phyloP scores from a whole-genome alignment of 2,797 vertebrate genomes.

The Helarctos malayanus region DNA sequence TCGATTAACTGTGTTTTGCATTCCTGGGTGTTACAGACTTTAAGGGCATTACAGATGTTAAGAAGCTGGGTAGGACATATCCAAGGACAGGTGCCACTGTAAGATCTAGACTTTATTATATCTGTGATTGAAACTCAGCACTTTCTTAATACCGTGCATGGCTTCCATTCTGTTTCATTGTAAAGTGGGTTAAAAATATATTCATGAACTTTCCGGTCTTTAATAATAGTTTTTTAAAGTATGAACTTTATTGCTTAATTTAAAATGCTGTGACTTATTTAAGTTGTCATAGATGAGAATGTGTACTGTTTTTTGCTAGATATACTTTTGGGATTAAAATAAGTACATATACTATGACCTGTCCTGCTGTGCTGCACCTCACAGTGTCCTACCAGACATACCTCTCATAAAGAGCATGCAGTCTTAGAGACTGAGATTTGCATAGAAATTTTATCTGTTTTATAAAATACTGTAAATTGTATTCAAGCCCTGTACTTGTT shows the following conservation, averaged over 20 bases:
- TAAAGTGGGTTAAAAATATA: conserved; percentile 38
- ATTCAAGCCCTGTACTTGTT: not conserved
- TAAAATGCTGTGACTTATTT: not conserved
- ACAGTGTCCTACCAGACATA: not conserved
- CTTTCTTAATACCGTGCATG: conserved; percentile 56
- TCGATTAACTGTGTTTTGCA: conserved; percentile 58
- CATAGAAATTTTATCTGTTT: not conserved
- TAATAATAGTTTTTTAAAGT: conserved; percentile 5
- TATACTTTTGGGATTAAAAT: not conserved
- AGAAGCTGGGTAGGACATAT: not conserved
- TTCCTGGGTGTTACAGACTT: not conserved
- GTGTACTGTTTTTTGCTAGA: not conserved
- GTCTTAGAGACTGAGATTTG: not conserved
- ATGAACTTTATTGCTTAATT: conserved; percentile 6
- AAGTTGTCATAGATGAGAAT: not conserved
- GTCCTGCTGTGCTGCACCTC: not conserved
- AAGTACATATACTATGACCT: not conserved
- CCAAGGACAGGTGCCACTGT: not conserved
- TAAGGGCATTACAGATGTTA: not conserved
- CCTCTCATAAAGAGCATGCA: not conserved
- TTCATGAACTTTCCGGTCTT: conserved; percentile 8
- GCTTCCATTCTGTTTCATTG: conserved; percentile 45
- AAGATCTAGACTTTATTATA: conserved; percentile 41
- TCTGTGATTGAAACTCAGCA: conserved; percentile 52
- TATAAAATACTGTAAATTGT: not conserved